These are phyloP conservation scores for Styela plicata DNA, from an alignment of 23 tunicate species.

Conservation along the genomic window DNA sequence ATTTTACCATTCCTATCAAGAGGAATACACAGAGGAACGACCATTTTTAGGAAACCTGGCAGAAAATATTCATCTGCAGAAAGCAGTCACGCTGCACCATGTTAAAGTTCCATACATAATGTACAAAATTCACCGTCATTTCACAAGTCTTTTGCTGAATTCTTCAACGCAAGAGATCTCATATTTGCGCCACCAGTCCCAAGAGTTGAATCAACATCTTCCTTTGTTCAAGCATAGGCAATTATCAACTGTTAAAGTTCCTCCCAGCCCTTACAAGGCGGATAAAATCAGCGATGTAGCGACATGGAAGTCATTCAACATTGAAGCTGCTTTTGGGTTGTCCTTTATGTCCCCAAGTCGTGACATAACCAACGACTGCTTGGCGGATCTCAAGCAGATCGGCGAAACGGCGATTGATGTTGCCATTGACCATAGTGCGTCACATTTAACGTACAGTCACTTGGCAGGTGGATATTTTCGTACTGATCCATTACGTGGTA, in stretches of 20 bases:
- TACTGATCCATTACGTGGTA: constrained; percentile 57
- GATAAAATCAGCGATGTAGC: constrained; percentile 28
- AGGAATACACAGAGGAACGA: constrained; percentile 79
- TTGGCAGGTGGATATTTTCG: constrained; percentile 65
- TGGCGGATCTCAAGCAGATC: constrained; percentile 88
- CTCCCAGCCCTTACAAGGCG: constrained; percentile 25
- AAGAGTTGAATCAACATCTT: constrained; percentile 1
- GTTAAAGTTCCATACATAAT: constrained; percentile 80
- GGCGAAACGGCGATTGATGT: constrained; percentile 71
- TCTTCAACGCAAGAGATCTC: constrained; percentile 35
- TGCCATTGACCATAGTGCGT: constrained; percentile 33
- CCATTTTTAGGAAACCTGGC: constrained; percentile 86
- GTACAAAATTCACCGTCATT: constrained; percentile 88
- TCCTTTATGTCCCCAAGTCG: constrained; percentile 38
- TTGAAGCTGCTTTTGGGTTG: constrained; percentile 37
- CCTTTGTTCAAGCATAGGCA: constrained; percentile 12
- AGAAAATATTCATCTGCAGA: constrained; percentile 70
- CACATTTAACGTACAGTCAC: constrained; percentile 70
- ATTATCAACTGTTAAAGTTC: not conserved
- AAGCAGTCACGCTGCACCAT: constrained; percentile 83
- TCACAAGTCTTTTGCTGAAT: constrained; percentile 37
- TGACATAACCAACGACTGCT: constrained; percentile 76
- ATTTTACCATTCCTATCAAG: constrained; percentile 89
- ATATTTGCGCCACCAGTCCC: constrained; percentile 13
- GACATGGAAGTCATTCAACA: constrained; percentile 58